Base-by-base conservation (phyloP, 2,113 vertebrate species). In the Catharus bicknelli region DNA sequence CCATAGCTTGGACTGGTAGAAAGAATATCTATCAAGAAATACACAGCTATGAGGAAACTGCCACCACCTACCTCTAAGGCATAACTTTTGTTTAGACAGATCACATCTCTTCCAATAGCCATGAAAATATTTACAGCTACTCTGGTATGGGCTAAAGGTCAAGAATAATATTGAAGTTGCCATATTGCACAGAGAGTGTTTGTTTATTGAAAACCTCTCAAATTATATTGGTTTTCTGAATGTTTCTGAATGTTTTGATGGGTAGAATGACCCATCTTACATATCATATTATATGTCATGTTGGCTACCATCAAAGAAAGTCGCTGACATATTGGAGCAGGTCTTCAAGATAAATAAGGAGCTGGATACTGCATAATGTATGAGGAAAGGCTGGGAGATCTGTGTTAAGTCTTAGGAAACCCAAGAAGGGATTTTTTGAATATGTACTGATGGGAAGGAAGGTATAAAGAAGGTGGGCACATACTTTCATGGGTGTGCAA, bases 81-180 rank as follows among this genome's bases (percentile, higher is more conserved):
- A 51, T 90, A 45, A 89, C 55, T 89, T 88, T 30, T 93, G 76
- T 89, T 95, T 93, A 82, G 82, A 90, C 61, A 91, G 88, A 90
- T 93, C 75, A 59, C 47, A 68, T 95, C 80, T 90, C 70, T 95
- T 95, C 79, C 79, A 91, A 78, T 63, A 92, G 45, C 69, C 74
- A 18, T 91, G 77, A 96, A 95, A 93, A 95, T 91, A 95, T 91
- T 95, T 96, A 88, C 61, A 93, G 66, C 82, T 88, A 50, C 40
- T 92, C 59, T 74, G 58, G 68, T 76, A 48, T 75, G 83, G 94
- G 92, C 79, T 91, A 34, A 83, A 83, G 74, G 72, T 93, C 94
- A 96, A 83, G 75, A 95, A 93, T 90, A 95, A 95, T 94, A 94
- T 22, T 89, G 69, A 72, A 42, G 58, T 75, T 96, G 53, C 89